A percentile compares a stretch with the other conserved stretches of the same genome.
phyloP scores from a whole-genome alignment of 2,797 vertebrate genomes.

The Setipinna tenuifilis region DNA sequence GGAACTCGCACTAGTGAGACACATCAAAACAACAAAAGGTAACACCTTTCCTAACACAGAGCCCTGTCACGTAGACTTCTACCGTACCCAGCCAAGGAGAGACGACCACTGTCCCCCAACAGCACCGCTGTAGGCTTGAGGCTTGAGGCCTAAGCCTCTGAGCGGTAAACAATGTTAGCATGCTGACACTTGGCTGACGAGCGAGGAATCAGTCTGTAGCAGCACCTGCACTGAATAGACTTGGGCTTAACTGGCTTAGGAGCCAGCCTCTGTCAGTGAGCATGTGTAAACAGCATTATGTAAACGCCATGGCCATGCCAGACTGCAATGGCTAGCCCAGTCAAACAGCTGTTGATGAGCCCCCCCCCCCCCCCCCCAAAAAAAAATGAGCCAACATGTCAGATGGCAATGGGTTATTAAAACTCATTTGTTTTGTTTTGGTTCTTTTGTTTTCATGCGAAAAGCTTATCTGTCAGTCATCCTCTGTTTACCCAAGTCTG shows the following conservation, averaged over 20 bases:
- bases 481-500: constrained; percentile 3
- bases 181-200: background rate
- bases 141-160: background rate
- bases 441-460: background rate
- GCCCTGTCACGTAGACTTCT: background rate
- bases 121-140: background rate
- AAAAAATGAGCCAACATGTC: background rate
- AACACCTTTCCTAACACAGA: background rate
- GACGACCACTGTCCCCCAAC: background rate
- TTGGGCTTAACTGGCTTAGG: constrained; percentile 2
- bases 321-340: background rate
- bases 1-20: background rate
- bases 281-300: constrained; percentile 1
- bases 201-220: background rate
- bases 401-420: background rate
- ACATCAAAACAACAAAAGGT: background rate
- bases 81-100: background rate
- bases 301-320: background rate
- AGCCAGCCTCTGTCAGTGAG: background rate
- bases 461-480: background rate
- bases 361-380: background rate
- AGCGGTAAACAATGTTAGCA: background rate
- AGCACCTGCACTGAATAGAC: background rate
- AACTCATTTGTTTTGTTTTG: background rate
- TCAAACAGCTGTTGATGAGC: background rate